Conservation (phyloP, 2,797 vertebrate species). For the Menidia menidia region DNA sequence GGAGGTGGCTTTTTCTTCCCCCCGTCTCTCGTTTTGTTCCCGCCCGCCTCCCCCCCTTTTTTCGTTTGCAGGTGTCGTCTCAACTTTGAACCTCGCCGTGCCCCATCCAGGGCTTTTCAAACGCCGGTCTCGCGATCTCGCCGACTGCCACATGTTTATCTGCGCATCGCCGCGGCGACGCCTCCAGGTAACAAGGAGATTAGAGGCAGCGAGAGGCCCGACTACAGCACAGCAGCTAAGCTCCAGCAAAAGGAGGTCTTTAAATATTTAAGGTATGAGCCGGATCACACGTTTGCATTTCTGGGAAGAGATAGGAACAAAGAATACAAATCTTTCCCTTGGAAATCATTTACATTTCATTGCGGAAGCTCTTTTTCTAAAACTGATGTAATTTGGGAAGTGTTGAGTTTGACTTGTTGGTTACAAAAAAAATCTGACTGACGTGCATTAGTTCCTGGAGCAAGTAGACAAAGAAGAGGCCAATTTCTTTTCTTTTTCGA, state of each 20-base stretch:
- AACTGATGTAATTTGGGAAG: conserved; percentile 50
- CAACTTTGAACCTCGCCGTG: conserved; percentile 77
- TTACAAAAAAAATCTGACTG: conserved; percentile 11
- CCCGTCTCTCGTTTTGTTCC: conserved; percentile 41
- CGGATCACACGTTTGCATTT: conserved; percentile 72
- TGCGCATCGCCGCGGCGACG: conserved; percentile 62
- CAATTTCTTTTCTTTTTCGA: background rate
- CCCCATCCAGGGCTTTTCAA: conserved; percentile 38
- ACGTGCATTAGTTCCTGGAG: background rate
- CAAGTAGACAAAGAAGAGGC: conserved; percentile 9
- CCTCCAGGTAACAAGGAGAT: conserved; percentile 84
- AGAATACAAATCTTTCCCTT: conserved; percentile 74
- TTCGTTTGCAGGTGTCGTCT: conserved; percentile 64
- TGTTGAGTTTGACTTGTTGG: conserved; percentile 35
- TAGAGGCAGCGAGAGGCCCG: conserved; percentile 76
- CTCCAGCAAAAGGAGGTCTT: conserved; percentile 79
- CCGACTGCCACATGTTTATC: conserved; percentile 63
- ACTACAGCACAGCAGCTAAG: conserved; percentile 74
- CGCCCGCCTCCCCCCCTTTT: conserved; percentile 33
- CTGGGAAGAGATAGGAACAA: conserved; percentile 65
- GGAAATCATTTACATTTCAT: conserved; percentile 79
- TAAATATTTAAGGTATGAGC: conserved; percentile 85
- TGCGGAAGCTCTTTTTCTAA: conserved; percentile 39
- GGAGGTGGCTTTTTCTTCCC: conserved; percentile 24
- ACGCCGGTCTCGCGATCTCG: conserved; percentile 60